These are phyloP conservation scores for Eupithecia abbreviata DNA, from an alignment of 2,888 invertebrate species.

Conservation along the genomic window DNA sequence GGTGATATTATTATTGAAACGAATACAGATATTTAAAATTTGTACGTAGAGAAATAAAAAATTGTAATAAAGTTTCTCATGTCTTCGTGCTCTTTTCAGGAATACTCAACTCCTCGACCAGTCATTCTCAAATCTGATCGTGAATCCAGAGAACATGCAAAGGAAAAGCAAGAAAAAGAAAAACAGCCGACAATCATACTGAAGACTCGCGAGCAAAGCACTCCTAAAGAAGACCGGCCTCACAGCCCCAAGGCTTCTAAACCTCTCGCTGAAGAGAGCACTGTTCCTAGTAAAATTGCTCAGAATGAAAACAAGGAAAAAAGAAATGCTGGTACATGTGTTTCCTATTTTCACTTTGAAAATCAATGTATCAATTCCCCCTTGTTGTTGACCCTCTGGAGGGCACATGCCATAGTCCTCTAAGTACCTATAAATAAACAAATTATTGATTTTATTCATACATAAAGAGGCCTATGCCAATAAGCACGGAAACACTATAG, in stretches of 20 bases:
- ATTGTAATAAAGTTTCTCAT: not conserved
- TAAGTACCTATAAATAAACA: not conserved
- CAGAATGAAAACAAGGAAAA: slow-evolving; percentile 82
- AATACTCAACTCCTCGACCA: slow-evolving; percentile 69
- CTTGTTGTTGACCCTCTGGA: not conserved
- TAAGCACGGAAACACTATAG: no score
- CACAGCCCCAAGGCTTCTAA: slow-evolving; percentile 83
- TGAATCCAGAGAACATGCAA: slow-evolving; percentile 68
- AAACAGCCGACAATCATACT: slow-evolving; percentile 87
- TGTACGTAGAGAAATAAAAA: no score
- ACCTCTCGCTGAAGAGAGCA: slow-evolving; percentile 64
- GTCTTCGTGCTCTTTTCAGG: slow-evolving; percentile 54
- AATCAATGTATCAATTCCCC: not conserved
- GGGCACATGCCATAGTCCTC: not conserved
- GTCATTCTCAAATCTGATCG: slow-evolving; percentile 80
- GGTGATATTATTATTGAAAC: not conserved
- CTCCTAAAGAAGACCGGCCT: slow-evolving; percentile 82
- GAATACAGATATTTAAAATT: not conserved
- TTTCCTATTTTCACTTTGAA: not conserved
- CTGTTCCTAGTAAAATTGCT: slow-evolving; percentile 74
- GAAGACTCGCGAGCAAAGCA: slow-evolving; percentile 85
- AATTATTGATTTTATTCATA: not conserved
- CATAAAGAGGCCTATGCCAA: not conserved
- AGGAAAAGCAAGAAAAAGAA: slow-evolving; percentile 75
- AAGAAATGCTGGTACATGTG: slow-evolving; percentile 26